Base-by-base conservation (phyloP, 2,888 invertebrate genomes). In the Macrophya annulata region DNA sequence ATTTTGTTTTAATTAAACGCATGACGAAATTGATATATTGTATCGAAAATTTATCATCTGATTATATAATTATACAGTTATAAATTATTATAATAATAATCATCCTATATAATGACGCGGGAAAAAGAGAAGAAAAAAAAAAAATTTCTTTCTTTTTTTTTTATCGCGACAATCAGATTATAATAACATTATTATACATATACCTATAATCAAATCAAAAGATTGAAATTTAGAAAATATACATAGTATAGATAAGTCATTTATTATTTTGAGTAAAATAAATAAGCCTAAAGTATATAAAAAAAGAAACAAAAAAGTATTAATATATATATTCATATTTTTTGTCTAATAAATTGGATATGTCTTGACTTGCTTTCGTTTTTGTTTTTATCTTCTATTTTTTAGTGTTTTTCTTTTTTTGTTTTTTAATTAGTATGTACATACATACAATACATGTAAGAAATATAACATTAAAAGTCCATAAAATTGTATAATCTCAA, bases 401-500 rank as follows among this genome's bases (percentile, higher is more conserved):
- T 84, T 85, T 48, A 40, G 86, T 55, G 55, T 77, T 84, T 48
- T 84, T 37, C 25, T 59, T 48, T 62, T 77, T 79, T 43, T 25
- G 25, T 43, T 76, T 79, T 84, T 77, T 51, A 85, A 79, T 71
- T 79, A 81, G n/a, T 71, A 71, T 71, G 65, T 43, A 85, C 81
- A 85, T 65, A 68, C 68, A 71, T 62, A 83, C 71, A 51, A 40
- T 65, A 59, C 43, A 72, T 51, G 81, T 25, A 17, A 51, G 71
- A 83, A 55, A 77, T 85, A 84, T 82, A 84, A 82, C 59, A 40
- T 55, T 40, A 37, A 3, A 79, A 86, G 77, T 68, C 62, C 85
- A 87, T 55, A 86, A 72, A 43, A 79, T 84, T 40, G 51, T 65
- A 40, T 76, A 65, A 85, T 77, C 74, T 83, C 82, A 51, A 84